phyloP scores from a whole-genome alignment of 2,888 invertebrate species.

The Drosophila phalerata region DNA sequence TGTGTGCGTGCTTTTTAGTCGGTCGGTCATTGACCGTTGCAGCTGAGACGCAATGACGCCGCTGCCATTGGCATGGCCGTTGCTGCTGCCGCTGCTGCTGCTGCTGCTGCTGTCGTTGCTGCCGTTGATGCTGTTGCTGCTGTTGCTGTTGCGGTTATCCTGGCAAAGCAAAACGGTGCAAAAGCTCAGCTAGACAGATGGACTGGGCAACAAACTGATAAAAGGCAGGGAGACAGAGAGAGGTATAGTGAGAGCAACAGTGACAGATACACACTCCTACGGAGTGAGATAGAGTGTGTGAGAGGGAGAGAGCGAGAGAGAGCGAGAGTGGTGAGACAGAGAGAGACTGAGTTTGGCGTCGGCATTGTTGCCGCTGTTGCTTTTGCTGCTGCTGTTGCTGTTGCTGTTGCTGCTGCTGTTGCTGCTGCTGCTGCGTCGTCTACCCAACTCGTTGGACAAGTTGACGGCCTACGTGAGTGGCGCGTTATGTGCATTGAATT shows the following conservation, averaged over 20 bases:
- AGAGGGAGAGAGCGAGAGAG: not conserved
- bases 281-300: constrained; percentile 5
- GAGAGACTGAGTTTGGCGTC: constrained; percentile 34
- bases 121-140: not conserved
- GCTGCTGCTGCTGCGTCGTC: constrained; percentile 66
- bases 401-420: constrained; percentile 25
- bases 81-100: constrained; percentile 40
- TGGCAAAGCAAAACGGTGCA: constrained; percentile 53
- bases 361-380: constrained; percentile 41
- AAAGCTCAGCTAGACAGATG: constrained; percentile 31
- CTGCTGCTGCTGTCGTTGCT: constrained; percentile 13
- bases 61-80: constrained; percentile 70
- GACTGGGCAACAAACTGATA: constrained; percentile 9
- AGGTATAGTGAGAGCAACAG: not conserved
- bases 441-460: constrained; percentile 81
- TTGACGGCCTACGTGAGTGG: constrained; percentile 80
- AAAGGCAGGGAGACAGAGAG: constrained; percentile 3
- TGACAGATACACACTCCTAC: constrained; percentile 5
- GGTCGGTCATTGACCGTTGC: constrained; percentile 84
- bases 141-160: constrained; percentile 51
- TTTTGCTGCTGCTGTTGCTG: constrained; percentile 22
- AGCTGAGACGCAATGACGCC: constrained; percentile 81
- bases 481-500: constrained; percentile 76
- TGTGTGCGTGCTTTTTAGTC: constrained; percentile 76
- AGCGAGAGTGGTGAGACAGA: constrained; percentile 17